Evolutionary conservation across 2,113 vertebrate genomes (phyloP).

Genomic region (Malurus melanocephalus): DNA sequence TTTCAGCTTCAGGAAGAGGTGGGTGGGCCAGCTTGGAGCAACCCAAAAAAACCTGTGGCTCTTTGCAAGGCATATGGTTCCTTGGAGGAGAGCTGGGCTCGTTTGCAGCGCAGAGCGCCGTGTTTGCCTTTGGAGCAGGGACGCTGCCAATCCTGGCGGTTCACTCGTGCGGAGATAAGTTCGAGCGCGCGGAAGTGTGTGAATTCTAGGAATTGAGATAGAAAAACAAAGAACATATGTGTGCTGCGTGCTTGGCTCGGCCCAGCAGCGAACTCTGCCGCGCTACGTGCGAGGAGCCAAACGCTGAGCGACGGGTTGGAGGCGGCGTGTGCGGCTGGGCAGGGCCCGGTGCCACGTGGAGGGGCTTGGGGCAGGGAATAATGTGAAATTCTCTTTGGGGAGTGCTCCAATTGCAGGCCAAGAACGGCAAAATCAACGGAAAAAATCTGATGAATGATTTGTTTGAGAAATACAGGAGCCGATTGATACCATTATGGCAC

Average conservation of each 20-base stretch:
- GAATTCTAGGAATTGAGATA: background rate
- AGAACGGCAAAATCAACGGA: background rate
- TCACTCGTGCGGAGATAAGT: background rate
- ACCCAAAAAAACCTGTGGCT: background rate
- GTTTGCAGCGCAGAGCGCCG: background rate
- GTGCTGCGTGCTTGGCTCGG: constrained; percentile 2
- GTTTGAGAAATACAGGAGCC: background rate
- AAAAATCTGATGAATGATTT: background rate
- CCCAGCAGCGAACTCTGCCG: background rate
- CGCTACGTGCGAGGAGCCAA: background rate
- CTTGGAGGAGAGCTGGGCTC: constrained; percentile 16
- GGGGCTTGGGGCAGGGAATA: background rate
- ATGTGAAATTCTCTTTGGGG: rapidly evolving
- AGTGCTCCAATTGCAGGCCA: background rate
- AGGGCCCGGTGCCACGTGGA: background rate
- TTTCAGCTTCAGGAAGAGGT: background rate
- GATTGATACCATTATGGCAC: background rate
- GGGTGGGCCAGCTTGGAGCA: constrained; percentile 37
- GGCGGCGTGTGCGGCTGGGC: background rate
- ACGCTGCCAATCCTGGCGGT: background rate
- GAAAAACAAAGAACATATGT: constrained; percentile 51
- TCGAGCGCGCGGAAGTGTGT: background rate
- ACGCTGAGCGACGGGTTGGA: background rate
- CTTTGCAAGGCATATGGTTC: constrained; percentile 3
- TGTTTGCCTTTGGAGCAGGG: constrained; percentile 18